phyloP scores from a whole-genome alignment of 2,113 vertebrate genomes.

The Ammodramus savannarum region DNA sequence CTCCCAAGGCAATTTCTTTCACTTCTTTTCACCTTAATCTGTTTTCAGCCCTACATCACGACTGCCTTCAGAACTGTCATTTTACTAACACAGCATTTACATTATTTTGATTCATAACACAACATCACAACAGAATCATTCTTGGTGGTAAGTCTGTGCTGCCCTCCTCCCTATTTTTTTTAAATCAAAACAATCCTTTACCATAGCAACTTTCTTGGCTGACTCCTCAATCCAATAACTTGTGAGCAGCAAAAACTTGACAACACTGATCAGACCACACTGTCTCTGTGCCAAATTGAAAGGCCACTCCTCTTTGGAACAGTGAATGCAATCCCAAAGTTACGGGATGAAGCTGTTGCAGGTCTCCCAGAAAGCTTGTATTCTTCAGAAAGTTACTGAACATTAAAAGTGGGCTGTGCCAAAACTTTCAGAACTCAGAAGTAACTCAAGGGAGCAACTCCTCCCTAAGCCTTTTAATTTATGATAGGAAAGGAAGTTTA shows the following conservation, averaged over 20 bases:
- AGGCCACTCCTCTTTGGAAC: constrained; percentile 32
- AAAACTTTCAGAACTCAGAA: constrained; percentile 23
- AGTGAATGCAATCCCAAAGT: neutral
- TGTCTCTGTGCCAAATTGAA: constrained; percentile 13
- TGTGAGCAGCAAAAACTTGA: neutral
- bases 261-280: neutral
- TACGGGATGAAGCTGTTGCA: constrained; percentile 17
- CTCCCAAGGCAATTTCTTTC: neutral
- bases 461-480: constrained; percentile 57
- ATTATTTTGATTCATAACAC: neutral
- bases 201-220: constrained; percentile 46
- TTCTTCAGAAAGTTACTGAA: constrained; percentile 37
- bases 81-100: neutral
- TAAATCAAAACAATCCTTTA: constrained; percentile 1
- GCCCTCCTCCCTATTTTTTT: neutral
- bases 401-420: neutral
- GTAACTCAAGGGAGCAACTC: neutral
- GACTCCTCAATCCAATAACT: neutral
- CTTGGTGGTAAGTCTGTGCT: constrained; percentile 18
- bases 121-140: neutral
- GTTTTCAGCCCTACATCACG: neutral
- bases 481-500: constrained; percentile 29
- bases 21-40: neutral
- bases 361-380: neutral
- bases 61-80: neutral